These are phyloP conservation scores for Clamator glandarius DNA, from an alignment of 2,797 vertebrate genomes.

Conservation along the genomic window DNA sequence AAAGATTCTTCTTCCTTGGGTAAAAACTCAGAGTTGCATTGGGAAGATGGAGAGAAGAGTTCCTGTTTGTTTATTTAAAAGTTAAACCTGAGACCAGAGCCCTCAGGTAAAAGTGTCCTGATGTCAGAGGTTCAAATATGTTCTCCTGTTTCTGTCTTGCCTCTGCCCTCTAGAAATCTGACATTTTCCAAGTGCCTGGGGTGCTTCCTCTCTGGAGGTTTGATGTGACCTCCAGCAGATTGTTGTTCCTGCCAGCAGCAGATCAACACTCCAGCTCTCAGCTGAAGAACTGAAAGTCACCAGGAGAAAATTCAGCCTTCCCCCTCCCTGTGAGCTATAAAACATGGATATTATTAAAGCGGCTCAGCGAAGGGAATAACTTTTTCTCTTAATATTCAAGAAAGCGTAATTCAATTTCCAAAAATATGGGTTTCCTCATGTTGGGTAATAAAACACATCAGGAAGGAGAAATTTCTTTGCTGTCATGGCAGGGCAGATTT, in stretches of 20 bases:
- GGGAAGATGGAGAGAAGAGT: neutral
- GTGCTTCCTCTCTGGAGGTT: neutral
- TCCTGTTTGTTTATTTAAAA: neutral
- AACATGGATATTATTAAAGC: neutral
- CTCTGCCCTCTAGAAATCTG: neutral
- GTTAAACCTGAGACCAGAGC: neutral
- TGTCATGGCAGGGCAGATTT: neutral
- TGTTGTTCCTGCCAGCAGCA: accelerated
- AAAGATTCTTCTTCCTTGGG: neutral
- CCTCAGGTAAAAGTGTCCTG: neutral
- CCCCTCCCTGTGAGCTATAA: neutral
- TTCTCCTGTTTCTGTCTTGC: neutral
- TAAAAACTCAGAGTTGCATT: neutral
- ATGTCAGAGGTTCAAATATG: neutral
- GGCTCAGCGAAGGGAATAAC: neutral
- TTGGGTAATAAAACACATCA: neutral
- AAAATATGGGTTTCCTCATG: neutral
- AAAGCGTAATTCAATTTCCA: conserved; percentile 17
- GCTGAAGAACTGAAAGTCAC: neutral
- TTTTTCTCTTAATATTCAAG: conserved; percentile 31
- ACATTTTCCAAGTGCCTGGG: neutral
- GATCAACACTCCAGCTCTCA: neutral
- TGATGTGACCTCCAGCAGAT: accelerated
- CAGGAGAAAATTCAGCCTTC: neutral
- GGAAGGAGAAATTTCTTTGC: neutral